These are phyloP conservation scores for Polymixis flavicincta DNA, from an alignment of 2,888 invertebrate genomes.

Conservation along the genomic window DNA sequence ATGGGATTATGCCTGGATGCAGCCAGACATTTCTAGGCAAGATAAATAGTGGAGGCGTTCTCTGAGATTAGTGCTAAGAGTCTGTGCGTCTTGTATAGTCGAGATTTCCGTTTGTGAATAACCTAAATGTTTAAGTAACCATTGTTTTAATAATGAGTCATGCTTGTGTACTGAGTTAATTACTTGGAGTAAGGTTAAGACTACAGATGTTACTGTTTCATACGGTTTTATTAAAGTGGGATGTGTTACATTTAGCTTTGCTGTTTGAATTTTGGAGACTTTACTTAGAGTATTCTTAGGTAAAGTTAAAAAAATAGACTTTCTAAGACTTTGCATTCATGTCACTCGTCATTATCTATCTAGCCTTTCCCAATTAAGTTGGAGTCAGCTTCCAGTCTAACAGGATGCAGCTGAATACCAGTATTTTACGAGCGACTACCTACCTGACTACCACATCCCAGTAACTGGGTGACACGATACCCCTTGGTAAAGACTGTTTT, in stretches of 20 bases:
- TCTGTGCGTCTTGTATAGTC: constrained; percentile 80
- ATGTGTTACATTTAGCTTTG: background rate
- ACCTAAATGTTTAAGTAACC: constrained; percentile 74
- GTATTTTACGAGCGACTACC: no score
- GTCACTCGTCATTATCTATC: background rate
- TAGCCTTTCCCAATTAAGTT: no score
- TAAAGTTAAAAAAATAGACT: background rate
- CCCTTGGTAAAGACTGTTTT: no score
- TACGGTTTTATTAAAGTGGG: background rate
- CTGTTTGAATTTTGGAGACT: background rate
- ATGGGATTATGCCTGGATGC: constrained; percentile 82
- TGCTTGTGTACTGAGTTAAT: constrained; percentile 45
- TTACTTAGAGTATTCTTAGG: background rate
- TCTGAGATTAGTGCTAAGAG: constrained; percentile 86
- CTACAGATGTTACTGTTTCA: constrained; percentile 16
- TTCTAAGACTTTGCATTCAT: background rate
- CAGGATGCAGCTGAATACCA: no score
- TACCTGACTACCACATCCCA: no score
- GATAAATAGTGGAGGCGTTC: constrained; percentile 87
- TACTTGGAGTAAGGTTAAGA: constrained; percentile 30
- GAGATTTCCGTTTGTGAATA: constrained; percentile 82
- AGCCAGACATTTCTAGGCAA: constrained; percentile 84
- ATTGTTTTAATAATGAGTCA: constrained; percentile 60
- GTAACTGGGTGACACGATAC: no score
- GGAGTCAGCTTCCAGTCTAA: no score